A percentile compares a stretch with the other conserved stretches of the same genome.
Conservation (phyloP, 2,888 invertebrate genomes). For the Pseudolycoriella hygida region DNA sequence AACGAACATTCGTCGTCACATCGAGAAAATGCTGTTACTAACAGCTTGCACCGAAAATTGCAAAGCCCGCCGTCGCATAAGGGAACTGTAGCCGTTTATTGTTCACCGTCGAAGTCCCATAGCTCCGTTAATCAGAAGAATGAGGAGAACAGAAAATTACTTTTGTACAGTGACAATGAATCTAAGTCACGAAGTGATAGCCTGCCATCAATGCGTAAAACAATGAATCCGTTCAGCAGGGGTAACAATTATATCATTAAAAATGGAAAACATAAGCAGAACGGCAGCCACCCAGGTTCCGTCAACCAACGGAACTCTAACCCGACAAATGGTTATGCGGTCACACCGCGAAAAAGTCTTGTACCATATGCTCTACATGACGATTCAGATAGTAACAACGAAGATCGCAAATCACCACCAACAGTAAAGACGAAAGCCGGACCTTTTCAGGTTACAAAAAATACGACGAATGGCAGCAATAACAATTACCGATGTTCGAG, state of each 20-base stretch:
- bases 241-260: background rate
- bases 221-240: background rate
- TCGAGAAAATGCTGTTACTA: too few species aligned
- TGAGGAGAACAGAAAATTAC: too few species aligned
- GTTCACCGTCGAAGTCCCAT: too few species aligned
- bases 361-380: slow-evolving; percentile 44
- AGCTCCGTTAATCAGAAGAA: too few species aligned
- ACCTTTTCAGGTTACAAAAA: slow-evolving; percentile 23
- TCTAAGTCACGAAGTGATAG: too few species aligned
- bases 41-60: background rate
- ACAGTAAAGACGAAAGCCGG: slow-evolving; percentile 26
- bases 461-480: background rate
- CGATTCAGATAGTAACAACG: slow-evolving; percentile 29
- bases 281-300: background rate
- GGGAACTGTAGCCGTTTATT: too few species aligned
- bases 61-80: too few species aligned
- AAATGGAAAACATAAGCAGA: background rate
- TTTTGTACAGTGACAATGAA: too few species aligned
- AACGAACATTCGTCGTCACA: background rate
- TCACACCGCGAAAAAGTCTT: slow-evolving; percentile 23
- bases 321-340: slow-evolving; percentile 6
- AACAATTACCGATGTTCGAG: slow-evolving; percentile 11
- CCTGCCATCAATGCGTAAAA: too few species aligned
- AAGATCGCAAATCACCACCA: slow-evolving; percentile 17
- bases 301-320: background rate